Percentiles rank a stretch among this genome's conserved stretches.
Evolutionary conservation across 2,888 invertebrate species (phyloP).

Genomic region (Coleophora flavipennella): DNA sequence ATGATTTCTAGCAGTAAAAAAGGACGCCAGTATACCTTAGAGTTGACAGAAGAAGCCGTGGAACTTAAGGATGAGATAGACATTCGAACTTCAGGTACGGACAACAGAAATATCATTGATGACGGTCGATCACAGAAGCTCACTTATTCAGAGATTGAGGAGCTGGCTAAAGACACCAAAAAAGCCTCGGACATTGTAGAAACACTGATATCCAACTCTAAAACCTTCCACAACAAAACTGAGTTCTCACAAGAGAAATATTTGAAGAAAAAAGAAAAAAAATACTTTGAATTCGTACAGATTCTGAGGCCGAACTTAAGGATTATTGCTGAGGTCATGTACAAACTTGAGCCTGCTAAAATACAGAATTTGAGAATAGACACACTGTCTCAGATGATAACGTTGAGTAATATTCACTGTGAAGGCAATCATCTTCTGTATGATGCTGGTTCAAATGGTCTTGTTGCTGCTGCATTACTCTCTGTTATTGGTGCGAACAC

Average conservation of each 20-base stretch:
- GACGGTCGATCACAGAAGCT: constrained; percentile 86
- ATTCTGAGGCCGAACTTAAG: constrained; percentile 86
- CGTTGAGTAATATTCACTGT: constrained; percentile 84
- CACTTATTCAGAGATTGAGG: constrained; percentile 86
- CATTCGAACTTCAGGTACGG: constrained; percentile 79
- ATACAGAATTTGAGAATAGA: constrained; percentile 87
- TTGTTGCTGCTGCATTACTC: constrained; percentile 86
- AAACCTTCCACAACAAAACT: constrained; percentile 91
- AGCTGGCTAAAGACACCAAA: constrained; percentile 81
- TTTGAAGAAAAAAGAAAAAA: constrained; percentile 93
- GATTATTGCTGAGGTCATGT: constrained; percentile 88
- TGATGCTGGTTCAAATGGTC: constrained; percentile 90
- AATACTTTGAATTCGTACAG: constrained; percentile 89
- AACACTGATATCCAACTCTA: constrained; percentile 91
- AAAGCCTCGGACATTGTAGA: constrained; percentile 89
- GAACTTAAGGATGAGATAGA: constrained; percentile 74
- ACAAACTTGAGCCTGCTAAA: constrained; percentile 82
- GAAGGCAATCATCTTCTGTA: constrained; percentile 86
- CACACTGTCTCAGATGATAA: constrained; percentile 89
- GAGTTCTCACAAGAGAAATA: constrained; percentile 96
- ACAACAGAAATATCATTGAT: constrained; percentile 88
- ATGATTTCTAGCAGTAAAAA: constrained; percentile 76
- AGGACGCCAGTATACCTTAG: constrained; percentile 69
- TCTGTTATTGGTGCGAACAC: constrained; percentile 81
- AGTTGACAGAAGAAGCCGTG: constrained; percentile 60